These are phyloP conservation scores for Watsonalla binaria DNA, from an alignment of 2,888 invertebrate species.

Conservation along the genomic window DNA sequence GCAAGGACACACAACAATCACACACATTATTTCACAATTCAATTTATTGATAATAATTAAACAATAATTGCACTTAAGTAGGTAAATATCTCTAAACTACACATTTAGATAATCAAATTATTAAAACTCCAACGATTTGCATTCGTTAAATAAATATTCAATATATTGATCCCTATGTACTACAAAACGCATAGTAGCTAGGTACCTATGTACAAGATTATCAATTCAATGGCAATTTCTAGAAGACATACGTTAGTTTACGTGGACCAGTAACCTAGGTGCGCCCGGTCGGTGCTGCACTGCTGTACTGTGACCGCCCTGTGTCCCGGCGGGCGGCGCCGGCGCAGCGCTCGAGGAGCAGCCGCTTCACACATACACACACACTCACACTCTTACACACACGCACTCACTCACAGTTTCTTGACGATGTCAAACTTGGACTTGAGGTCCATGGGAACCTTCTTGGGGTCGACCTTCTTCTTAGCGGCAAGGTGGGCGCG, in stretches of 20 bases:
- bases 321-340: conserved; percentile 12
- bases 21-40: conserved; percentile 23
- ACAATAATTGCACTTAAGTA: conserved; percentile 64
- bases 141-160: conserved; percentile 48
- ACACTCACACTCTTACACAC: conserved; percentile 8
- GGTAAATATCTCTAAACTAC: conserved; percentile 55
- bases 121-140: conserved; percentile 54
- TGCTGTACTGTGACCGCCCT: conserved; percentile 7
- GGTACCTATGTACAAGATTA: conserved; percentile 45
- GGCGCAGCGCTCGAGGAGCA: conserved; percentile 12
- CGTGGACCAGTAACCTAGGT: conserved; percentile 28
- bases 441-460: conserved; percentile 92
- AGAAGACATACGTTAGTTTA: conserved; percentile 38
- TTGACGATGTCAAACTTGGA: conserved; percentile 97
- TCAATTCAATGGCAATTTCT: conserved; percentile 56
- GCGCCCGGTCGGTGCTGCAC: conserved; percentile 18
- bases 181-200: conserved; percentile 38
- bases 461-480: conserved; percentile 94
- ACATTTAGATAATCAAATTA: conserved; percentile 64
- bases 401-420: conserved; percentile 82
- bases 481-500: conserved; percentile 90
- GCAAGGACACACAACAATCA: conserved; percentile 4
- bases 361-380: conserved; percentile 3
- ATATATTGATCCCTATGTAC: conserved; percentile 34
- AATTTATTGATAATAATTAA: conserved; percentile 61